These are phyloP conservation scores for Coboldia fuscipes DNA, from an alignment of 1,140 invertebrate genomes.

Conservation along the genomic window DNA sequence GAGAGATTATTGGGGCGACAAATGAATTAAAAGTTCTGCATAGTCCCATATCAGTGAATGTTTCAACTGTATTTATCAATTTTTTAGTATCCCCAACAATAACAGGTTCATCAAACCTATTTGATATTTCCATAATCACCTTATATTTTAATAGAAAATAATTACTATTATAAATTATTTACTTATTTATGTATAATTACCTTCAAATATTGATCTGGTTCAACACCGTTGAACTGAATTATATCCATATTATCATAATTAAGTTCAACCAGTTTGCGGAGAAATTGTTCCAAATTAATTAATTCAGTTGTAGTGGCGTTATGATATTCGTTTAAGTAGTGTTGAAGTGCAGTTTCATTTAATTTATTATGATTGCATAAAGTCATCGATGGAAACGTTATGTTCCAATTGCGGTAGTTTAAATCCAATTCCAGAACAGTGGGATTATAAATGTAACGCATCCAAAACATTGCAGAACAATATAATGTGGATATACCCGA, in stretches of 20 bases:
- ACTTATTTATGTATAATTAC: neutral
- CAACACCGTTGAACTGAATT: neutral
- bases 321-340: slow-evolving; percentile 1
- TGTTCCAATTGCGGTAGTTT: slow-evolving; percentile 15
- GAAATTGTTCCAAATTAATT: neutral
- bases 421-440: too few species aligned
- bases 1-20: neutral
- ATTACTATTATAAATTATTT: neutral
- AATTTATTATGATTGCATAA: slow-evolving; percentile 10
- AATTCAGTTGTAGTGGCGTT: neutral
- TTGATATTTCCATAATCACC: neutral
- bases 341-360: slow-evolving; percentile 5
- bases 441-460: too few species aligned
- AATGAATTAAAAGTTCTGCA: slow-evolving; percentile 3
- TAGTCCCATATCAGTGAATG: slow-evolving; percentile 1
- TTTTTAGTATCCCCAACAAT: neutral
- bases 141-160: neutral
- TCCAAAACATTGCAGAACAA: too few species aligned
- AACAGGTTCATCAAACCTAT: neutral
- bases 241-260: slow-evolving; percentile 1
- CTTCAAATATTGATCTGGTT: neutral
- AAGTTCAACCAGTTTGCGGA: neutral
- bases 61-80: neutral
- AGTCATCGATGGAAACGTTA: slow-evolving; percentile 12
- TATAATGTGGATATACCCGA: too few species aligned